Base-by-base conservation (phyloP, 2,797 vertebrate species). In the Mormyrops attenuatus region DNA sequence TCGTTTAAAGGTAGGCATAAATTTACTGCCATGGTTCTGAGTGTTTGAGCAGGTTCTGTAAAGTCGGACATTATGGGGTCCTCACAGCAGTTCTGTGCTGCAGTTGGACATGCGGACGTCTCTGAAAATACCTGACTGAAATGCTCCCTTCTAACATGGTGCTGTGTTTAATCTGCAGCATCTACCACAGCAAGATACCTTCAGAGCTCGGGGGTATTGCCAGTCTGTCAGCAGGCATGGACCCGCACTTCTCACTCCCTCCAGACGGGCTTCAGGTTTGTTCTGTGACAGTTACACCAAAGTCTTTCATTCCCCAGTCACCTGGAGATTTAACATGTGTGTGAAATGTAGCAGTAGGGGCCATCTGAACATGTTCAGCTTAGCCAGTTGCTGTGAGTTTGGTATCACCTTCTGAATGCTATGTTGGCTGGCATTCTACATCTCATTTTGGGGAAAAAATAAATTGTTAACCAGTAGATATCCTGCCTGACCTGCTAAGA, bases 211-310 rank as follows among this genome's bases (percentile, higher is more conserved):
- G 97, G 98, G 11, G 0, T 98, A 91, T 94, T 96, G 80, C 94
- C 95, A 0, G 95, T 94, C 2, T 95, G 94, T 1, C 96, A 96
- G 90, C 96, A 97, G 88, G 95, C 95, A 69, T 98, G 96, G 96
- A 93, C 93, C 91, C 97, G 95, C 92, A 93, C 96, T 30, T 96
- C 96, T 2, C 90, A 94, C 2, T 95, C 95, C 93, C 93, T 95
- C 41, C 95, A 96, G 0, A 93, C 96, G 44, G 95, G 97, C 8
- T 95, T 96, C 95, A 96, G 97, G 98, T 99, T 57, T 86, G 95
- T 92, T 88, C 0, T 88, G 38, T 82, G 85, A 20, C 20, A 2
- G 15, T n/a, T 80, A 30, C 60, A 30, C 9, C 9, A 26, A 73
- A 73, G 30, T 73, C 34, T 38, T 53, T 53, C 13, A 17, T 26